These are phyloP conservation scores for Bergia puertoricense DNA, from an alignment of 92 coral and sea anemone genomes.

Conservation along the genomic window DNA sequence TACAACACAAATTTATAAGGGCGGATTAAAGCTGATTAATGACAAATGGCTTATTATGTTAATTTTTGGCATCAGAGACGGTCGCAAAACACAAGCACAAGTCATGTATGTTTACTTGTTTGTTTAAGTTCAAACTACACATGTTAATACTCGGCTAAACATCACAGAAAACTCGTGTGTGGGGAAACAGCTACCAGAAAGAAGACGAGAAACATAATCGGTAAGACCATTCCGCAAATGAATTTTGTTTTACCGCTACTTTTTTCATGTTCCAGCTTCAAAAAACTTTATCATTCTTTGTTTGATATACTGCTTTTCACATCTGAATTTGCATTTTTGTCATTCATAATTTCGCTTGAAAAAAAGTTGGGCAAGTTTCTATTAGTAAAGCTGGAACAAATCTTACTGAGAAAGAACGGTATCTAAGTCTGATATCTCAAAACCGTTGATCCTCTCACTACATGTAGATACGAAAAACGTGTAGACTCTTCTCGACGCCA, in stretches of 20 bases:
- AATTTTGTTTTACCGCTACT: background rate
- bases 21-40: background rate
- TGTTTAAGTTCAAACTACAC: background rate
- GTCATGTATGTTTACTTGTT: background rate
- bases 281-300: background rate
- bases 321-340: constrained; percentile 1
- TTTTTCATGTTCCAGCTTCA: background rate
- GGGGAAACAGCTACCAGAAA: background rate
- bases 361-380: background rate
- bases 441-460: background rate
- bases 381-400: background rate
- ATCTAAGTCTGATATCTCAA: background rate
- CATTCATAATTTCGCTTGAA: constrained; percentile 1
- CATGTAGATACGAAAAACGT: no score
- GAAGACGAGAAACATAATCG: background rate
- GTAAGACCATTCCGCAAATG: background rate
- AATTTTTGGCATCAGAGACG: background rate
- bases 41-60: background rate
- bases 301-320: background rate
- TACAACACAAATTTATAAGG: no score
- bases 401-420: background rate
- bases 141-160: background rate
- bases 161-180: background rate
- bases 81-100: background rate
- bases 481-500: background rate